Conservation (phyloP, 2,113 vertebrate species). For the Cinclus cinclus region DNA sequence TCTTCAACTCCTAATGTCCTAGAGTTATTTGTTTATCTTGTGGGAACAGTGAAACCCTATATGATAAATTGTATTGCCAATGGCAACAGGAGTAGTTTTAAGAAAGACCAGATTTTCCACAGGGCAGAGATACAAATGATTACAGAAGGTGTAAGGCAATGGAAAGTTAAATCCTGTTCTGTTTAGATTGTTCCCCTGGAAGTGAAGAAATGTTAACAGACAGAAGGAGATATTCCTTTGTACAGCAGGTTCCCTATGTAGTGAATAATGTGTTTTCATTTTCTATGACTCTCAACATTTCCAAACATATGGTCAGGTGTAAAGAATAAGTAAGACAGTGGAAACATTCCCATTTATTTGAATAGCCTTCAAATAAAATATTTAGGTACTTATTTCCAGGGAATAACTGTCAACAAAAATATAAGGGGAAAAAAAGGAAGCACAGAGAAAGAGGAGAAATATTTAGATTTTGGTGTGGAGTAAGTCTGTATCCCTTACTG, state of each 20-base stretch:
- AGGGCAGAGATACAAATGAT: not conserved
- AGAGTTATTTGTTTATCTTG: not conserved
- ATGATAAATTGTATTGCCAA: not conserved
- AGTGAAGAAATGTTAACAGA: not conserved
- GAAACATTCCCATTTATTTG: not conserved
- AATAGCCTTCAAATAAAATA: not conserved
- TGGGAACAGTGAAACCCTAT: not conserved
- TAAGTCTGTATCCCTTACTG: not conserved
- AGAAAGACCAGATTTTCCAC: not conserved
- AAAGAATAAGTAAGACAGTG: not conserved
- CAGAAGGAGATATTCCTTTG: not conserved
- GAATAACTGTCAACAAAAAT: not conserved
- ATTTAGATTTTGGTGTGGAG: not conserved
- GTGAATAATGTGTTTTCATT: not conserved
- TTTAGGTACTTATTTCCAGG: not conserved
- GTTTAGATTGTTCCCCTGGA: not conserved
- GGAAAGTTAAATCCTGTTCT: not conserved
- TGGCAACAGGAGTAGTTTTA: not conserved
- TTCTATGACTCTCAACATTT: not conserved
- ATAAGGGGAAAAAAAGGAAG: rapidly evolving
- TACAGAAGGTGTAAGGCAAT: not conserved
- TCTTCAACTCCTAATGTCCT: not conserved
- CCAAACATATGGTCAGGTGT: not conserved
- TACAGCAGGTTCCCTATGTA: not conserved
- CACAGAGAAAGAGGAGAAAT: not conserved